A percentile compares a stretch with the other conserved stretches of the same genome.
Conservation (phyloP, 1,140 invertebrate species). For the Bathynomus jamesi region DNA sequence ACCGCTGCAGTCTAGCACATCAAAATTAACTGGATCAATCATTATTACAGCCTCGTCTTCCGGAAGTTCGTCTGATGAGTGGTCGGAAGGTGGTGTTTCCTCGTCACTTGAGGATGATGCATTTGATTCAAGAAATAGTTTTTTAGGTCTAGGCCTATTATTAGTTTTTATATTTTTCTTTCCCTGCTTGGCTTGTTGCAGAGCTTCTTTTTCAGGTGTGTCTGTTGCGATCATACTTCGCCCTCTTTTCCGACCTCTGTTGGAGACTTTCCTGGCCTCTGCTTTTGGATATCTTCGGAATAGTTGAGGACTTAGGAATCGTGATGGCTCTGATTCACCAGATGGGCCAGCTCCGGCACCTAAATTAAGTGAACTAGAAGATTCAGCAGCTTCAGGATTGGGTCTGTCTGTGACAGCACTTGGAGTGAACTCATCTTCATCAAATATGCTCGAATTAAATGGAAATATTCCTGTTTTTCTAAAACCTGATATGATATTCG, state of each 20-base stretch:
- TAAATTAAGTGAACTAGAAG: too few relatives aligned
- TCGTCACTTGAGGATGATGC: conserved; percentile 5
- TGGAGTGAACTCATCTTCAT: too few relatives aligned
- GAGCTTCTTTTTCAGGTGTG: too few relatives aligned
- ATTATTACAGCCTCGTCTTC: too few relatives aligned
- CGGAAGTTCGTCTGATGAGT: background rate
- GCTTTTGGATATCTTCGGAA: conserved; percentile 1
- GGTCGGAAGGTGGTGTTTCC: background rate
- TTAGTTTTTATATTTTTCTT: background rate
- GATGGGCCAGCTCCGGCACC: background rate
- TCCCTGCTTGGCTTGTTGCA: background rate
- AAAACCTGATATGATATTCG: conserved; percentile 33
- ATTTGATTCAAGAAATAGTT: background rate
- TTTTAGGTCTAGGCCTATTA: background rate
- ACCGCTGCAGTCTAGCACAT: too few relatives aligned
- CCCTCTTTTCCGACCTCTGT: conserved; percentile 1
- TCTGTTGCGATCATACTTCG: background rate
- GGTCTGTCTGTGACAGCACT: conserved; percentile 1
- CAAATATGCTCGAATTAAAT: conserved; percentile 20
- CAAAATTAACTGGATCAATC: too few relatives aligned
- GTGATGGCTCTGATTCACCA: background rate
- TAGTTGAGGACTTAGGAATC: background rate
- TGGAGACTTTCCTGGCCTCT: background rate
- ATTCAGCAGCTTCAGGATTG: background rate
- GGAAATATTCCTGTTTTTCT: conserved; percentile 24